Base-by-base conservation (phyloP, 2,888 invertebrate species). In the Itoplectis maculator region DNA sequence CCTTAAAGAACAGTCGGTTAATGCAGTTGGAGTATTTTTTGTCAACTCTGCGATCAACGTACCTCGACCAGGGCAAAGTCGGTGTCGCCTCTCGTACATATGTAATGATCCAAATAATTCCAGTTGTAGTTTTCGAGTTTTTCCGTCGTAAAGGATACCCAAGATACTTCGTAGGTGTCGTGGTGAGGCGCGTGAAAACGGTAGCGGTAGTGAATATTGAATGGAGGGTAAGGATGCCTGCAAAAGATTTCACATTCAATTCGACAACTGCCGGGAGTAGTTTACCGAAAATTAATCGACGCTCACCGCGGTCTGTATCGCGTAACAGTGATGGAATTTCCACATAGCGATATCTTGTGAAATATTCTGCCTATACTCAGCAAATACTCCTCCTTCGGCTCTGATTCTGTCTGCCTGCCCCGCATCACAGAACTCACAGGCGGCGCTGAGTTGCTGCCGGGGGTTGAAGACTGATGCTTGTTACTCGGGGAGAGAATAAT, bases 31-130 rank as follows among this genome's bases (percentile, higher is more conserved):
- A 79, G 65, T 42, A 65, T 18, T 23, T 74, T 35, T 70, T n/a
- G 54, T 29, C 40, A 65, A 8, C 18, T 68, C 2, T 45, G 63
- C 9, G 13, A 11, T 54, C 11, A 11, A 37, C 89, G 92, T 93
- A 98, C 98, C 94, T 98, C 98, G 83, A 96, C 96, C 37, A 98
- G 94, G 40, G 96, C 95, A 93, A 98, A 98, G 92, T 98, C 98
- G 0, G 97, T 97, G 91, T 98, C 98, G 0, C 99, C 99, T 81
- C 98, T 94, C 0, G 98, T 98, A 90, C 98, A 98, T 85, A 99
- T 98, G 92, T 99, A 99, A 92, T 98, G 97, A 93, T 99, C 99
- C 94, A 99, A 95, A 91, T 98, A 98, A 93, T 99, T 99, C 99
- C 99, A 99, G 93, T 98, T 98, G 92, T 97, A 99, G 88, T 97